These are phyloP conservation scores for Porites australiensis DNA, from an alignment of 64 coral and sea anemone species.

Conservation along the genomic window DNA sequence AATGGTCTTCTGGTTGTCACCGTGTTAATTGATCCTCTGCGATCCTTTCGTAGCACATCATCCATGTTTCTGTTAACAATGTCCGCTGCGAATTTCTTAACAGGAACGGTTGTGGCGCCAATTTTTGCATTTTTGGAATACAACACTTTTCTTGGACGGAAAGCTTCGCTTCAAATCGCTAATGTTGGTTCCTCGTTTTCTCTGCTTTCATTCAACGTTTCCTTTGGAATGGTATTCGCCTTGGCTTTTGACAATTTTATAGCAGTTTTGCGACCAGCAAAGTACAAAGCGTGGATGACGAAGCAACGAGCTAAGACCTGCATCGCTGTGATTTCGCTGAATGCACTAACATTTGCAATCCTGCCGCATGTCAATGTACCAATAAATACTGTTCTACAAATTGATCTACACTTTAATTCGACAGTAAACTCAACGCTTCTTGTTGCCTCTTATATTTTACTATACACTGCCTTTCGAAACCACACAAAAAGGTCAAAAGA, in stretches of 20 bases:
- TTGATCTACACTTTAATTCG: slow-evolving; percentile 22
- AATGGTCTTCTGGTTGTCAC: slow-evolving; percentile 27
- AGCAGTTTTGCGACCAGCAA: slow-evolving; percentile 24
- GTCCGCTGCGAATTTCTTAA: slow-evolving; percentile 2
- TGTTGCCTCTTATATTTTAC: neutral
- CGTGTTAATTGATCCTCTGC: neutral
- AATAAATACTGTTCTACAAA: slow-evolving; percentile 10
- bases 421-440: slow-evolving; percentile 12
- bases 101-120: neutral
- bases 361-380: neutral
- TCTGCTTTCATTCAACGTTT: slow-evolving; percentile 6
- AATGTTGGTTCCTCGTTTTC: slow-evolving; percentile 21
- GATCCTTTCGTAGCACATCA: neutral
- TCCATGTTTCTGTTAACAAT: slow-evolving; percentile 15
- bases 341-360: neutral
- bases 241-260: slow-evolving; percentile 17
- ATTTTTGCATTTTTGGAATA: slow-evolving; percentile 18
- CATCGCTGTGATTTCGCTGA: neutral
- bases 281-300: slow-evolving; percentile 2
- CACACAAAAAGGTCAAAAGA: neutral
- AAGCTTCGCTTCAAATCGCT: neutral
- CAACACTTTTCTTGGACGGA: neutral
- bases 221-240: slow-evolving; percentile 42
- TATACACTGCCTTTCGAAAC: slow-evolving; percentile 11
- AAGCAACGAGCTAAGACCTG: neutral